These are phyloP conservation scores for Cassiopea andromeda DNA, from an alignment of 30 jellyfish, hydroid and myxozoan species.

Conservation along the genomic window DNA sequence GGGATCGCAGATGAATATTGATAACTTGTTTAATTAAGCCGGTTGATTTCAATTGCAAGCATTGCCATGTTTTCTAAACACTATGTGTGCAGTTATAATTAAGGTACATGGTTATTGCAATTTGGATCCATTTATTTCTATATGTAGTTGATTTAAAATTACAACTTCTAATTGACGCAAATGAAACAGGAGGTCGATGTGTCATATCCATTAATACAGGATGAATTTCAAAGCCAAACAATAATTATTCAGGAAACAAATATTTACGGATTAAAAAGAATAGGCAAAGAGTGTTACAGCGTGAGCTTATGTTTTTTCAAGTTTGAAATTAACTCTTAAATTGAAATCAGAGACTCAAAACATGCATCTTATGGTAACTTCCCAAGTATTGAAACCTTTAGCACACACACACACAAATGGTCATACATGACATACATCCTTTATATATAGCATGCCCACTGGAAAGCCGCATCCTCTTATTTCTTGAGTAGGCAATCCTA, in stretches of 20 bases:
- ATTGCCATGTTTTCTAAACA: slow-evolving; percentile 57
- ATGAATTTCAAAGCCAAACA: slow-evolving; percentile 23
- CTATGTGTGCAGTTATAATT: slow-evolving; percentile 37
- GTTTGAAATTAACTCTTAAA: not conserved
- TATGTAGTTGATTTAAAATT: not conserved
- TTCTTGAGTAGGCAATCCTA: too few relatives aligned
- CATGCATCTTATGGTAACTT: not conserved
- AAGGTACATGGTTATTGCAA: slow-evolving; percentile 28
- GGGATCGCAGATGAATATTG: slow-evolving; percentile 59
- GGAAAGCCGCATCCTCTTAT: too few relatives aligned
- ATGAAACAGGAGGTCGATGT: slow-evolving; percentile 10
- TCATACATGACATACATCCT: too few relatives aligned
- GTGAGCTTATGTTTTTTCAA: not conserved
- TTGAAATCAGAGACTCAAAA: not conserved
- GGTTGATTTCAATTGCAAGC: slow-evolving; percentile 57
- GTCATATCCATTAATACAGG: slow-evolving; percentile 37
- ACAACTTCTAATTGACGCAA: slow-evolving; percentile 18
- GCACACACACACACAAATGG: too few relatives aligned
- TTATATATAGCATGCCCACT: too few relatives aligned
- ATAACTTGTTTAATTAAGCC: slow-evolving; percentile 30
- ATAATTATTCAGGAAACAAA: not conserved
- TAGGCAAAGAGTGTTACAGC: not conserved
- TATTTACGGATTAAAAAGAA: not conserved
- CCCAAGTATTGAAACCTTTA: too few relatives aligned
- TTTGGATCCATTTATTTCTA: slow-evolving; percentile 1